These are phyloP conservation scores for Tiliacea aurago DNA, from an alignment of 2,888 invertebrate species.

Conservation along the genomic window DNA sequence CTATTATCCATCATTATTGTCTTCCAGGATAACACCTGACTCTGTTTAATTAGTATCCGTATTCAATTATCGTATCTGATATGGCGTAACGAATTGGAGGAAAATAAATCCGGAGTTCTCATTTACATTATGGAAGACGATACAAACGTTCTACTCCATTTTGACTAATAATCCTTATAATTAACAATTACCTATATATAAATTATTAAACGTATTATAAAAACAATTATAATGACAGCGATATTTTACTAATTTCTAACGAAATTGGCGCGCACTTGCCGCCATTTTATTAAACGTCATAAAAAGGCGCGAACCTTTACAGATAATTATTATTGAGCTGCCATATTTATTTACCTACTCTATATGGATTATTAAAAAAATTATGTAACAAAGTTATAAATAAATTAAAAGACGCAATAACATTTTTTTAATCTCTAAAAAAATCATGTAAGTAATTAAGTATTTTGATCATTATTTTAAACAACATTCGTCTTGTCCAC, in stretches of 20 bases:
- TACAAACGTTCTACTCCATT: conserved; percentile 82
- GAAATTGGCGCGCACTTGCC: conserved; percentile 32
- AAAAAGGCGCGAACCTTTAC: conserved; percentile 49
- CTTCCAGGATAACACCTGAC: conserved; percentile 88
- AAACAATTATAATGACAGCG: conserved; percentile 56
- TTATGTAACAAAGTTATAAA: conserved; percentile 15
- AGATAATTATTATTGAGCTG: conserved; percentile 52
- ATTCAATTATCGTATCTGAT: conserved; percentile 73
- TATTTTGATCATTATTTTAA: conserved; percentile 26
- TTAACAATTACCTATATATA: conserved; percentile 62
- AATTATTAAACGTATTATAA: conserved; percentile 56
- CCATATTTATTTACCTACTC: conserved; percentile 38
- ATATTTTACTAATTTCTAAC: conserved; percentile 51
- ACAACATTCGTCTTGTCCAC: conserved; percentile 7
- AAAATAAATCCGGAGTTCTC: conserved; percentile 80
- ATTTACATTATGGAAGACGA: conserved; percentile 88
- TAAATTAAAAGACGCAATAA: conserved; percentile 9
- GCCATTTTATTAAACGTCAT: conserved; percentile 36
- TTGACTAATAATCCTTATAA: conserved; percentile 72
- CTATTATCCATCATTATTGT: conserved; percentile 90
- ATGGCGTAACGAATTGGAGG: conserved; percentile 75
- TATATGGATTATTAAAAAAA: conserved; percentile 19
- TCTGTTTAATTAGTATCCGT: conserved; percentile 74
- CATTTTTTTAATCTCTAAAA: not conserved
- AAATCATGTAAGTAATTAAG: conserved; percentile 8